A percentile compares a stretch with the other conserved stretches of the same genome.
Conservation (phyloP, 53 echinoderm and acorn worm genomes). For the Echinometra lucunter region DNA sequence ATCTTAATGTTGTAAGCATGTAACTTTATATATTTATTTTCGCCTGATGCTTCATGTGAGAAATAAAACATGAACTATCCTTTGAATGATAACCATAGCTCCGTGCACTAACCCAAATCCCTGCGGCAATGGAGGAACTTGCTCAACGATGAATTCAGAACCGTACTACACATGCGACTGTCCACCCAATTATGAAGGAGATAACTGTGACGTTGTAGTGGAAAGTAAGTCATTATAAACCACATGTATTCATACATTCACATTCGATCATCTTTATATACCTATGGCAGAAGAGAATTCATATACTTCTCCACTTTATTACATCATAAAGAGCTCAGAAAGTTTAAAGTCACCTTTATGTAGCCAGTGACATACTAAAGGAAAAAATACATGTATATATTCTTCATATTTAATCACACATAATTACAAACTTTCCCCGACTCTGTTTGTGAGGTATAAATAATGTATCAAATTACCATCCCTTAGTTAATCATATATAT, state of each 20-base stretch:
- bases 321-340: neutral
- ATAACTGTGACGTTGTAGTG: slow-evolving; percentile 49
- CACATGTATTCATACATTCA: neutral
- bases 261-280: neutral
- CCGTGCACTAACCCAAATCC: slow-evolving; percentile 41
- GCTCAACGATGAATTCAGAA: neutral
- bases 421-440: neutral
- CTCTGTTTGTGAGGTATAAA: neutral
- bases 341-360: neutral
- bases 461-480: neutral
- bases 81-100: neutral
- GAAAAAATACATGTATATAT: neutral
- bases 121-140: slow-evolving; percentile 65
- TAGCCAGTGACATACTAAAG: too few species aligned
- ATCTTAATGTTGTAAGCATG: too few species aligned
- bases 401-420: neutral
- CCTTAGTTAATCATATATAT: neutral
- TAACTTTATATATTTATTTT: too few species aligned
- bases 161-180: slow-evolving; percentile 63
- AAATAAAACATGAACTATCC: too few species aligned
- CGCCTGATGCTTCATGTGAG: too few species aligned
- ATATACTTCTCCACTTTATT: neutral
- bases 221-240: slow-evolving; percentile 67
- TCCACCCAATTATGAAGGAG: slow-evolving; percentile 34
- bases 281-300: neutral